Evolutionary conservation across 2,797 vertebrate species (phyloP).

Genomic region (Sebastes iracundus): DNA sequence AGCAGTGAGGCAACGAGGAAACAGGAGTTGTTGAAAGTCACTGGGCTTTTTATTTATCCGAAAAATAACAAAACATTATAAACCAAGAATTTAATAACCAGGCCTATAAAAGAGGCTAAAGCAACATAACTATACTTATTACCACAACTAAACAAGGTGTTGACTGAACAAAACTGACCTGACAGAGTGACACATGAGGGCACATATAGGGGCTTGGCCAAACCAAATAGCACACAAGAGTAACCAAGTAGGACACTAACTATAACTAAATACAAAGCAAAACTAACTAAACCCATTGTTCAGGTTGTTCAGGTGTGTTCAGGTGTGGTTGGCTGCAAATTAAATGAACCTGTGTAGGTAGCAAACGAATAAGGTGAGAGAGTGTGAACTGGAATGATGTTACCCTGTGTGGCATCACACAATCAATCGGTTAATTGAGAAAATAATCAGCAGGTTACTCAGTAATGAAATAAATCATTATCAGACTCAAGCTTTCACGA

Average conservation of each 20-base stretch:
- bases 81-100: too few species aligned
- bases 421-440: background rate
- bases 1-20: too few species aligned
- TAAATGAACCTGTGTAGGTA: background rate
- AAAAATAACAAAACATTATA: too few species aligned
- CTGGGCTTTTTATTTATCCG: too few species aligned
- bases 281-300: background rate
- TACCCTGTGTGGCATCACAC: too few species aligned
- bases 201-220: background rate
- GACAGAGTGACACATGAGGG: background rate
- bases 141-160: too few species aligned
- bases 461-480: background rate
- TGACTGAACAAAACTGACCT: background rate
- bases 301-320: too few species aligned
- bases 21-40: too few species aligned
- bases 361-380: too few species aligned
- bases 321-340: background rate
- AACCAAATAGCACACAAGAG: background rate
- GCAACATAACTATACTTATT: too few species aligned
- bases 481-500: background rate
- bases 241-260: accelerated
- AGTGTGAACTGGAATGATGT: too few species aligned
- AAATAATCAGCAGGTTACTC: background rate
- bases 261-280: background rate
- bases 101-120: too few species aligned